Percentiles rank a stretch among this genome's conserved stretches.
Conservation (phyloP, 2,888 invertebrate genomes). For the Ceraclea dissimilis region DNA sequence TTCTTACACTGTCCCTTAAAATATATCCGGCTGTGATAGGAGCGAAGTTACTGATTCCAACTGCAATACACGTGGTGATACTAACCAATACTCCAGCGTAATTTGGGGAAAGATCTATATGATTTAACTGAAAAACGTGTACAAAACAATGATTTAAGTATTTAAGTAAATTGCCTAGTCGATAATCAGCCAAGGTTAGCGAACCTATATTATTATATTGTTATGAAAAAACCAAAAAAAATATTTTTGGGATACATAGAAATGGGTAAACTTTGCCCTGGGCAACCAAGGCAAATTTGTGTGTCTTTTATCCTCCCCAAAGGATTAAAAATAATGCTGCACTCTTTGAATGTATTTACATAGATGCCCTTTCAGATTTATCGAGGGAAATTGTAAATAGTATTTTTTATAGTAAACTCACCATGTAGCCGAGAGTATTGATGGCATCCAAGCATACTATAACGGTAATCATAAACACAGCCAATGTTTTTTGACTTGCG, state of each 20-base stretch:
- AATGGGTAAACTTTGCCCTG: too few relatives aligned
- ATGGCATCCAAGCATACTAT: slow-evolving; percentile 60
- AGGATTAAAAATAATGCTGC: too few relatives aligned
- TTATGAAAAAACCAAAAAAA: too few relatives aligned
- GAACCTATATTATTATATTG: too few relatives aligned
- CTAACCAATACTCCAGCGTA: slow-evolving; percentile 78
- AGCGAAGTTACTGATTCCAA: slow-evolving; percentile 62
- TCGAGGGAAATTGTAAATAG: too few relatives aligned
- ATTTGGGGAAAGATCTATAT: slow-evolving; percentile 75
- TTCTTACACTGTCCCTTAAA: slow-evolving; percentile 58
- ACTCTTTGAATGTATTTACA: too few relatives aligned
- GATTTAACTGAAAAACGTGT: slow-evolving; percentile 54
- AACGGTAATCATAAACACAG: slow-evolving; percentile 54
- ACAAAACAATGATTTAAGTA: background rate
- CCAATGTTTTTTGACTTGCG: slow-evolving; percentile 31
- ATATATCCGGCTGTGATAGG: slow-evolving; percentile 63
- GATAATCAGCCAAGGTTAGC: too few relatives aligned
- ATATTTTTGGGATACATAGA: too few relatives aligned
- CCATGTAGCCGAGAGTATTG: slow-evolving; percentile 59
- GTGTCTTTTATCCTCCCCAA: too few relatives aligned
- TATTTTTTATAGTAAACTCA: too few relatives aligned
- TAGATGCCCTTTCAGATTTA: too few relatives aligned
- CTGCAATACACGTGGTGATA: slow-evolving; percentile 67
- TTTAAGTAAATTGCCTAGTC: background rate
- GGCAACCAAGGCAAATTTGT: too few relatives aligned